Base-by-base conservation (phyloP, 2,888 invertebrate species). In the Leuctra nigra region DNA sequence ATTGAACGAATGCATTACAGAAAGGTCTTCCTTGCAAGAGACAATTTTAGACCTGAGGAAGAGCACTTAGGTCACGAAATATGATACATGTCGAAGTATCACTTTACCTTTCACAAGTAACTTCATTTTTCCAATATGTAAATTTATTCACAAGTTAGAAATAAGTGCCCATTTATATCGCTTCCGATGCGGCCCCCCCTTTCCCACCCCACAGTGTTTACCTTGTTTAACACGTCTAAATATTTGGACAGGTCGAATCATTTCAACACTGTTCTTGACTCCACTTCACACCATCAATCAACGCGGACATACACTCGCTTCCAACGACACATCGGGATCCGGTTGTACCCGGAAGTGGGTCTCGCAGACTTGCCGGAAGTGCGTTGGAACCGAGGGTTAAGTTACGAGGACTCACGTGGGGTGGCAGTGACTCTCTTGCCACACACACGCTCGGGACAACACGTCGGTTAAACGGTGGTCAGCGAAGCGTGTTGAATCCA, bases 261-360 rank as follows among this genome's bases (percentile, higher is more conserved):
- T 29, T n/a, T 29, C 29, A 29, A 29, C 29, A 29, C 29, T 29
- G 29, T 29, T 29, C 29, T 29, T 29, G 29, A n/a, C n/a, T n/a
- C n/a, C n/a, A n/a, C n/a, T n/a, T n/a, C n/a, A n/a, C n/a, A n/a
- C 41, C 20, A 41, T 41, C 41, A 41, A 41, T 41, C 41, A 38
- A 14, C 38, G 20, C 3, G 11, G 41, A 3, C 41, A 41, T 41
- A 29, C 16, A 41, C 41, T 38, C 38, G 13, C 7, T 38, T 4
- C 41, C 18, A 41, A 29, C 11, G 29, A 29, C 29, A 29, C 29
- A 11, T 14, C 18, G 11, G 20, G 41, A 18, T 41, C 41, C 41
- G 41, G 41, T 20, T 7, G 16, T 41, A 4, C 11, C 41, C 14
- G 41, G 41, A 41, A 41, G 20, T 41, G 18, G n/a, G 41, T 41